These are phyloP conservation scores for Mus spicilegus DNA, from an alignment of 2,113 vertebrate species.

Conservation along the genomic window DNA sequence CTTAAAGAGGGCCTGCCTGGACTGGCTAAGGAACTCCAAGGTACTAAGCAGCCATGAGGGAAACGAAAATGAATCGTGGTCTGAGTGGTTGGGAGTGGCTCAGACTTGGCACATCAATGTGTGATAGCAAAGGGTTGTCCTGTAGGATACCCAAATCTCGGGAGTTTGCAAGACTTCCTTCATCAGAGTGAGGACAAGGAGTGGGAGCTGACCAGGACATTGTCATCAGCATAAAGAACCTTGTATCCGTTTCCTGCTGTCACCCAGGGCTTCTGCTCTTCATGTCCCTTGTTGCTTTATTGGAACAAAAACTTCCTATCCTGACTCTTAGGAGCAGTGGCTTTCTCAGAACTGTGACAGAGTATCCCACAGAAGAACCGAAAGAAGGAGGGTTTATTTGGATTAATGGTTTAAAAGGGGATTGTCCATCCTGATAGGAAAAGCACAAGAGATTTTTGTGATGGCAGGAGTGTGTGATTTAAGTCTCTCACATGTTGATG, in stretches of 20 bases:
- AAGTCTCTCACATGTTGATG: not conserved
- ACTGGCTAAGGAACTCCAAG: not conserved
- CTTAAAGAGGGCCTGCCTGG: constrained; percentile 24
- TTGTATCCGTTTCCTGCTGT: not conserved
- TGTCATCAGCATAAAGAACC: not conserved
- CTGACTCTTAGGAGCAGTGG: not conserved
- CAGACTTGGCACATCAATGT: not conserved
- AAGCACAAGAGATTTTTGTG: not conserved
- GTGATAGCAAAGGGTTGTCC: not conserved
- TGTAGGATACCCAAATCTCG: not conserved
- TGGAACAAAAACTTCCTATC: not conserved
- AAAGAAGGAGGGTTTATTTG: not conserved
- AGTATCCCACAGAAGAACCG: not conserved
- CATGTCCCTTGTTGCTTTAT: not conserved
- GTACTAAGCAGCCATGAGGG: not conserved
- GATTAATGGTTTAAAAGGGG: not conserved
- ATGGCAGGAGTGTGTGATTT: not conserved
- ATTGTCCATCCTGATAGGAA: not conserved
- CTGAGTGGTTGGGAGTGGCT: not conserved
- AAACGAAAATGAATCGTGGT: not conserved
- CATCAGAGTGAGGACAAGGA: not conserved
- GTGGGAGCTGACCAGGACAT: not conserved
- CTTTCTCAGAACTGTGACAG: not conserved
- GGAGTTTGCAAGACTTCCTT: not conserved
- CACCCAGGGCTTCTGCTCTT: not conserved